Percentiles rank a stretch among this genome's conserved stretches.
Conservation (phyloP, 2,797 vertebrate genomes). For the Scleropages formosus region DNA sequence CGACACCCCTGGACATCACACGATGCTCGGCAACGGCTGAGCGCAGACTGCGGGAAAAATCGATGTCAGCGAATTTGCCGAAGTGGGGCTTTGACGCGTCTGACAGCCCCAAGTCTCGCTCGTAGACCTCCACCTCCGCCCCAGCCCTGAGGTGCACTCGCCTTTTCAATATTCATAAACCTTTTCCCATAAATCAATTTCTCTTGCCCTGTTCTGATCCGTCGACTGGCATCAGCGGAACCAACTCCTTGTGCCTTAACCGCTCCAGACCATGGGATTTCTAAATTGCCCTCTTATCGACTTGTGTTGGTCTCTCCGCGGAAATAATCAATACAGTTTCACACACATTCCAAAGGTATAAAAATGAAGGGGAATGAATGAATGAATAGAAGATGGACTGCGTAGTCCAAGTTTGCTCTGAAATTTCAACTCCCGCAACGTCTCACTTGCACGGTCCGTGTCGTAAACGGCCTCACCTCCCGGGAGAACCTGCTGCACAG, state of each 20-base stretch:
- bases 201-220: neutral
- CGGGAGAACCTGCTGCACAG: no score
- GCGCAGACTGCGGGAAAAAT: no score
- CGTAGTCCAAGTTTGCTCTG: no score
- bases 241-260: neutral
- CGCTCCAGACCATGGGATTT: neutral
- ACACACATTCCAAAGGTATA: neutral
- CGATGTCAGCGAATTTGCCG: no score
- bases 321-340: neutral
- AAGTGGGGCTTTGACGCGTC: neutral
- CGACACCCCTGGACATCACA: neutral
- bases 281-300: neutral
- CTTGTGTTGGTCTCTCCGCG: neutral
- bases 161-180: conserved; percentile 25
- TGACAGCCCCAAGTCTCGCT: neutral
- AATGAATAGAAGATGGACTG: neutral
- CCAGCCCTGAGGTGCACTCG: neutral
- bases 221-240: neutral
- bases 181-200: neutral
- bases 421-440: no score
- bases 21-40: neutral
- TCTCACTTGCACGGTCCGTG: neutral
- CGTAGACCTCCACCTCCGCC: neutral
- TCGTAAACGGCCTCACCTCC: conserved; percentile 22
- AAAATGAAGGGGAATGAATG: neutral